Conservation (phyloP, 2,888 invertebrate species). For the Aporophyla nigra region DNA sequence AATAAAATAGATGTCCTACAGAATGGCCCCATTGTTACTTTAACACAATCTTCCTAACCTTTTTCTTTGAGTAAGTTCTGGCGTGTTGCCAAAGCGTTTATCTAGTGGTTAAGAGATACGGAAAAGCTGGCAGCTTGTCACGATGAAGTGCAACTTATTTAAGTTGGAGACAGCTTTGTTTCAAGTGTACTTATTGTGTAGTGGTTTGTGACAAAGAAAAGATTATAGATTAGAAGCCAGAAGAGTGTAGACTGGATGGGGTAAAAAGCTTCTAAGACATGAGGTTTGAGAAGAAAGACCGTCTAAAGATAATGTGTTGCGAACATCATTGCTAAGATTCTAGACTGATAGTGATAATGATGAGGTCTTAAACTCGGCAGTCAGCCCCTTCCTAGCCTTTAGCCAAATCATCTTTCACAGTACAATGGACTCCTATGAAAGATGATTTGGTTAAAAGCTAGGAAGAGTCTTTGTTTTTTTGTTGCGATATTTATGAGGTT, state of each 20-base stretch:
- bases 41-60: conserved; percentile 10
- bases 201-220: conserved; percentile 21
- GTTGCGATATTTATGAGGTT: no score
- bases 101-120: conserved; percentile 41
- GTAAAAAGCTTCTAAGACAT: not conserved
- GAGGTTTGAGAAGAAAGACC: not conserved
- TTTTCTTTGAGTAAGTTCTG: conserved; percentile 19
- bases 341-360: not conserved
- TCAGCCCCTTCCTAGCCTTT: no score
- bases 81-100: conserved; percentile 36
- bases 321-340: not conserved
- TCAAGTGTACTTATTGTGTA: conserved; percentile 13
- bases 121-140: conserved; percentile 29
- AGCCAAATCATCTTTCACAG: no score
- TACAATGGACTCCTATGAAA: no score
- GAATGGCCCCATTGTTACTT: not conserved
- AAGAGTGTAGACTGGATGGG: not conserved
- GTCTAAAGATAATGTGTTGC: not conserved
- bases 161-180: conserved; percentile 14
- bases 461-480: no score
- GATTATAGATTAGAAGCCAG: not conserved
- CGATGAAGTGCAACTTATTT: conserved; percentile 14
- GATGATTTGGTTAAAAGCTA: no score
- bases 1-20: not conserved
- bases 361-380: no score